Conservation (phyloP, 2,113 vertebrate species). For the Scopus umbretta region DNA sequence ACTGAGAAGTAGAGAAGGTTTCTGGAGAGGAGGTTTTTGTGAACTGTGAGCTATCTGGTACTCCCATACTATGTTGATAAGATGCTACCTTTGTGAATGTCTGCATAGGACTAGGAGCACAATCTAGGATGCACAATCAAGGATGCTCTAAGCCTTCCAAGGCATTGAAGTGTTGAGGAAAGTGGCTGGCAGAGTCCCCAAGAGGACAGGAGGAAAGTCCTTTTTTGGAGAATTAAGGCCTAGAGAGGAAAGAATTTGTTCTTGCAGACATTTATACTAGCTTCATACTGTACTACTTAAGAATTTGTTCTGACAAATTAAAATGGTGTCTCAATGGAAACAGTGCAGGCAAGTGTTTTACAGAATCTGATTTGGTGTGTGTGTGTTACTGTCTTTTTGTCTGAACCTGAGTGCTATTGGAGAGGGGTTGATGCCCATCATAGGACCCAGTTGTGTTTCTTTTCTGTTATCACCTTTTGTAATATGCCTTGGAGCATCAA, state of each 20-base stretch:
- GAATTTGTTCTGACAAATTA: not conserved
- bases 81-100: not conserved
- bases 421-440: not conserved
- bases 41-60: not conserved
- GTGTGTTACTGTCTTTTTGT: not conserved
- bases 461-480: not conserved
- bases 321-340: not conserved
- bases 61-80: not conserved
- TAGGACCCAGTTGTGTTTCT: not conserved
- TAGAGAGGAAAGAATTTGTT: not conserved
- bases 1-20: not conserved
- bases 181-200: not conserved
- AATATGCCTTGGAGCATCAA: not conserved
- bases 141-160: not conserved
- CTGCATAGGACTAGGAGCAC: not conserved
- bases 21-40: not conserved
- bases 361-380: not conserved
- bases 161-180: not conserved
- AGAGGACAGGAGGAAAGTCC: not conserved
- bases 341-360: not conserved
- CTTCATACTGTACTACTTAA: not conserved
- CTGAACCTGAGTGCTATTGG: not conserved
- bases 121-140: not conserved
- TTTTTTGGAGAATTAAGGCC: not conserved
- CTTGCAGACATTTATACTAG: not conserved